A percentile compares a stretch with the other conserved stretches of the same genome.
Evolutionary conservation across 2,113 vertebrate genomes (phyloP).

Genomic region (Pristiophorus japonicus): DNA sequence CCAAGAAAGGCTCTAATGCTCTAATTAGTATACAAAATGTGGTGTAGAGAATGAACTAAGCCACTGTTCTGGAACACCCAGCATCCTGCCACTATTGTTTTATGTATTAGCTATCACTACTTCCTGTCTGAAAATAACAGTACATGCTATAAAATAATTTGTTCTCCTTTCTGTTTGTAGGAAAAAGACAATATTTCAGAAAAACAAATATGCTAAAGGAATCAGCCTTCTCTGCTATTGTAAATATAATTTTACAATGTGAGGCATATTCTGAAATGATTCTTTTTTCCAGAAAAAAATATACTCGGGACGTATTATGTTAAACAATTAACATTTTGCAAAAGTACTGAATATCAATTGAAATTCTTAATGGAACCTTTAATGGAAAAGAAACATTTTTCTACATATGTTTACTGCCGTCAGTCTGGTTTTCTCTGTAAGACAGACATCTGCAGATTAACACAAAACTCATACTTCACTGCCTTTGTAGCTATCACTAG

Average conservation of each 20-base stretch:
- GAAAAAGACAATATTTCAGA: slow-evolving; percentile 10
- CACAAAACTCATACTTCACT: background rate
- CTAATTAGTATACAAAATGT: slow-evolving; percentile 38
- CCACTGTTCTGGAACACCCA: slow-evolving; percentile 34
- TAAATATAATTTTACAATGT: background rate
- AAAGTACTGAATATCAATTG: background rate
- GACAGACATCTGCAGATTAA: background rate
- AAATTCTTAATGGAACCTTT: too few relatives aligned
- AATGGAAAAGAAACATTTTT: background rate
- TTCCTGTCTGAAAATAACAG: slow-evolving; percentile 20
- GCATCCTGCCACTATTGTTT: slow-evolving; percentile 22
- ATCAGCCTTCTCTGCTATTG: background rate
- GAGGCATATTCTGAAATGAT: background rate
- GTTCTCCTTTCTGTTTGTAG: background rate
- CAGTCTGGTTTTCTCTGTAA: background rate
- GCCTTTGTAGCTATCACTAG: background rate
- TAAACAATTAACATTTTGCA: background rate
- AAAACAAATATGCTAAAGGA: background rate
- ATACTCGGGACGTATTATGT: background rate
- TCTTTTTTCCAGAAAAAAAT: background rate
- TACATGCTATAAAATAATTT: background rate
- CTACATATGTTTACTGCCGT: too few relatives aligned
- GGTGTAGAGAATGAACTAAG: slow-evolving; percentile 32
- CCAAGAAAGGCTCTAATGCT: slow-evolving; percentile 16
- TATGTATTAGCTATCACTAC: background rate